Evolutionary conservation across 2,888 invertebrate species (phyloP), one percentile per base, ranked within the genome.

Genomic region (Alentia gelatinosa): DNA sequence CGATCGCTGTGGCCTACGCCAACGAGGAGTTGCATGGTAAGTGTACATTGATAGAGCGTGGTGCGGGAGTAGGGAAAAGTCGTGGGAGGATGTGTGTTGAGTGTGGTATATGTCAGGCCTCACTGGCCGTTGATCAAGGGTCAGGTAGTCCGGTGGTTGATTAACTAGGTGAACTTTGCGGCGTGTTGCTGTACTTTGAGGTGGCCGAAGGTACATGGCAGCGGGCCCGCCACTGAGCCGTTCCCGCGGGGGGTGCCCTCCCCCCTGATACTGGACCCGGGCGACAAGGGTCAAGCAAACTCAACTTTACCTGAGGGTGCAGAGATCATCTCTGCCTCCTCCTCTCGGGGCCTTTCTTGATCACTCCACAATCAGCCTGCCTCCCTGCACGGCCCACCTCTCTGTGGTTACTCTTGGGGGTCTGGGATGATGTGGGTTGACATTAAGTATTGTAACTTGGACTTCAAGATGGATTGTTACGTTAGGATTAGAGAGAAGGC

Each of bases 111-210:
- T 50, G 50, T 12, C 19, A 75, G 33, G 75, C 33, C 75, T 26
- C 37, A 35, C 4, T 37, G 83, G 26, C 39, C 83, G 15, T 40
- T 37, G 83, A 83, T 37, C 83, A 83, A 83, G 83, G 83, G 83
- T 83, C 83, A 83, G 83, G 83, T 83, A 83, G 83, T 37, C 30
- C 23, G 83, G n/a, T n/a, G n/a, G 35, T 83, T 40, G 68, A 68
- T 83, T 40, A 40, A 83, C 26, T 19, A 75, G 75, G 75, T 75
- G 75, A 75, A 37, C 33, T 26, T 3, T 68, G 83, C 23, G 83
- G 83, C 12, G 39, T 33, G 79, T 15, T n/a, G 40, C 19, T 83
- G 83, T 83, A 83, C 83, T 83, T 83, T 83, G 83, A 83, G 40
- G 26, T 83, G 83, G 40, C 83, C 83, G 83, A 83, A 83, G 83